Evolutionary conservation across 1,140 invertebrate genomes (phyloP), one percentile per base, ranked within the genome.

Genomic region (Ostrea denselamellosa): DNA sequence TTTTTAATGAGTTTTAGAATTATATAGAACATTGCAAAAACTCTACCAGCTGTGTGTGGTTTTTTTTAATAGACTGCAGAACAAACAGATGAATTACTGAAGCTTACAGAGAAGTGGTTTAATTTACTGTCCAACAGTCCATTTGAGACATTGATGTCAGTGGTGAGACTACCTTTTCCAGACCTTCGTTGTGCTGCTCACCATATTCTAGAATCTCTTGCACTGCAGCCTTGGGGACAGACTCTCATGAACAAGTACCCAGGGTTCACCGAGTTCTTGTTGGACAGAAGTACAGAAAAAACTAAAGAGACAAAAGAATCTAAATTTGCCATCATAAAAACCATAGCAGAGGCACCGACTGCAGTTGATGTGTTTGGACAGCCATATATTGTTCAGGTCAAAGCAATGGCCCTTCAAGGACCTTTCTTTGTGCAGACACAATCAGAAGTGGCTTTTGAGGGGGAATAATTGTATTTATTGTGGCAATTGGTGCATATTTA

Each of bases 181-280:
- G 96, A 97, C 87, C 93, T 97, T 19, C 94, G 96, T 86, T 90
- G 95, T 62, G 95, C 96, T 5, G 95, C 96, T 52, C 92, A 96
- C 4, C 92, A 95, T 51, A 91, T 97, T 44, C 91, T 97, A 8
- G 88, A 91, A 9, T 94, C 95, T 8, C 85, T 97, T 9, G 95
- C 96, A 0, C 91, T 92, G 8, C 96, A 96, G 92, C 91, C 92
- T 14, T 97, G 97, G 97, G 96, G 96, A 8, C 96, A 97, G 93
- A 95, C 96, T 87, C 93, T 95, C 71, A 96, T 97, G 86, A 95
- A 95, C 87, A 93, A 94, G 90, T 92, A 94, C 86, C 95, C 96
- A 95, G 97, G 97, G 52, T 96, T 98, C 56, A 91, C 97, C 5
- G 97, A 98, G 93, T 97, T 97, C 93, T 93, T 98, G 4, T 92